Base-by-base conservation (phyloP, 1,140 invertebrate genomes). In the Trigoniulus corallinus region DNA sequence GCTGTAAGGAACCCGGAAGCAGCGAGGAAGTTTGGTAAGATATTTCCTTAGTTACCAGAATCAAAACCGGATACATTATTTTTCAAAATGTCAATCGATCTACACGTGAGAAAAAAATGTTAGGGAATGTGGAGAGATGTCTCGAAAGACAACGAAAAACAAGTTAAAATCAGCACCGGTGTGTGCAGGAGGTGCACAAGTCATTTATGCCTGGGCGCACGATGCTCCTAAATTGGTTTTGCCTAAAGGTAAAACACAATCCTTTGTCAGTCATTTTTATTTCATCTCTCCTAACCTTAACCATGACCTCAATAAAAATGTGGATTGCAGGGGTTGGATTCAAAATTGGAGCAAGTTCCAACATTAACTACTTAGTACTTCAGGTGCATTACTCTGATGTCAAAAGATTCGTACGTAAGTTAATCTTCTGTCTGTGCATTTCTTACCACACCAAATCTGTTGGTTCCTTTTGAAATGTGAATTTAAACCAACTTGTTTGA, bases 171-270 rank as follows among this genome's bases (percentile, higher is more conserved):
- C 67, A 10, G 76, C 76, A 0, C 78, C 72, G 62, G 81, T 83
- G 1, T 89, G 86, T 61, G 67, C 67, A 2, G 68, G 73, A 37
- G 80, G 79, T 22, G 78, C 80, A 15, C 62, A 91, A 78, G 86
- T 97, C 54, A 73, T 98, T 20, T 98, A 96, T 69, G 93, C 93
- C 0, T 98, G 94, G 94, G 94, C 92, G 2, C 74, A 86, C 61
- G 88, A 97, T 68, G 94, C 95, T 1, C 88, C 91, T 2, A 74
- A 74, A 27, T 70, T 97, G 3, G 66, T 78, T 40, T 64, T 98
- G 45, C 95, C 95, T 0, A 66, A 84, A 51, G 86, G 81, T 59
- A 54, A 52, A 56, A 47, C 12, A 43, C 44, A 53, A 20, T 53
- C 22, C 10, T 21, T 12, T 45, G n/a, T 45, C 10, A 10, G 12